Conservation (phyloP, 2,113 vertebrate species). For the Halcyon malimbica region DNA sequence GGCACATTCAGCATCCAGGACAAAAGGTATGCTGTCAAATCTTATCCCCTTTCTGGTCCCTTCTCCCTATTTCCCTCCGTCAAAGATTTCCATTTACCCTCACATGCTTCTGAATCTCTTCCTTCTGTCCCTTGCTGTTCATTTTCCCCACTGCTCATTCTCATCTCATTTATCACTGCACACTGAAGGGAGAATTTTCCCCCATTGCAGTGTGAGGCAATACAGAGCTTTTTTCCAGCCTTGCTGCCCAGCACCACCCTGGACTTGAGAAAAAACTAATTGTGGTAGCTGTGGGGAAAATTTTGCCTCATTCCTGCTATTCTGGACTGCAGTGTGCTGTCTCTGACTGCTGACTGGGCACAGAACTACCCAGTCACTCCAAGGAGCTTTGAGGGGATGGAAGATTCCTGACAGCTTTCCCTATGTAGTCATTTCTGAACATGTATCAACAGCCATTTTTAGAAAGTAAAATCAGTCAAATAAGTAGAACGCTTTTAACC, state of each 20-base stretch:
- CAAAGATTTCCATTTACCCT: not conserved
- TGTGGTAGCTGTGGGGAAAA: accelerated
- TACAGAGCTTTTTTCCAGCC: not conserved
- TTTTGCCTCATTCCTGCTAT: not conserved
- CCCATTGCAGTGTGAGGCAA: not conserved
- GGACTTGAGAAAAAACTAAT: not conserved
- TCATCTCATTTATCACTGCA: not conserved
- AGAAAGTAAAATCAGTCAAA: not conserved
- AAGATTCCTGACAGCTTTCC: not conserved
- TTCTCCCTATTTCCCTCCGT: not conserved
- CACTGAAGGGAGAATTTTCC: not conserved
- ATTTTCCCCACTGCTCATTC: not conserved
- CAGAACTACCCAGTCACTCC: not conserved
- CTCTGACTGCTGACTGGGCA: not conserved
- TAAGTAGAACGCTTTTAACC: not conserved
- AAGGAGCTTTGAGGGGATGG: not conserved
- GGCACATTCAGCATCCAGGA: not conserved
- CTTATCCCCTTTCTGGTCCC: not conserved
- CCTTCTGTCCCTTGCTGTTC: not conserved
- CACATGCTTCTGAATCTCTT: not conserved
- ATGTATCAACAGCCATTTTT: not conserved
- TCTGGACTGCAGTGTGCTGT: not conserved
- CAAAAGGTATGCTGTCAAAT: not conserved
- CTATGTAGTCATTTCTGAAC: not conserved
- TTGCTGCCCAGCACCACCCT: not conserved